Base-by-base conservation (phyloP, 2,797 vertebrate species). In the Morus bassanus region DNA sequence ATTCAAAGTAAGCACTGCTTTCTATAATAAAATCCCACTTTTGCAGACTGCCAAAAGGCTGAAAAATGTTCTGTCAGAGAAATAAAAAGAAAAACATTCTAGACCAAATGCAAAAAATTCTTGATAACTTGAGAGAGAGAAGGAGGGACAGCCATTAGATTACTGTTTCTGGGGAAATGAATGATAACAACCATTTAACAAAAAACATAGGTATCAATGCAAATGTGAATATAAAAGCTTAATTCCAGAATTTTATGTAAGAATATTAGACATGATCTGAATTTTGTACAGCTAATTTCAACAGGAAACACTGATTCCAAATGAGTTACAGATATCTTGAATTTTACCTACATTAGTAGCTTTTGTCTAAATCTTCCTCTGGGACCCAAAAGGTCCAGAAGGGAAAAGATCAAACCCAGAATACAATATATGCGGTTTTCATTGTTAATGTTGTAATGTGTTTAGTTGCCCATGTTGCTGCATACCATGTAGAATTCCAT, bases 241-340 rank as follows among this genome's bases (percentile, higher is more conserved):
- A 84, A 51, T 82, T 85, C 59, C 56, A 78, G 69, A 59, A 27
- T 28, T 87, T 93, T 83, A 37, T 69, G 48, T 88, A 76, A 89
- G 80, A 91, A 67, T 87, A 65, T 65, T 61, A 75, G 33, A 74
- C 75, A 28, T 63, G 30, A 63, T 69, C 73, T 89, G 53, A 85
- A 82, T 91, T 93, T 79, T 83, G 30, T 89, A 75, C 78, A 93
- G 73, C 10, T 46, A 41, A 88, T 92, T 94, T 95, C 69, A 83
- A 24, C 31, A 24, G 33, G 18, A 41, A 89, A 80, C 64, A 18
- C 21, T 74, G 48, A 45, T 78, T 91, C 21, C 13, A 46, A 24
- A 54, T 21, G 53, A 63, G 59, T 31, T 19, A 51, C 16, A 80
- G 53, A 31, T 85, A 73, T 70, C 56, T 72, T 88, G n/a, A 91